Evolutionary conservation across 1,140 invertebrate species (phyloP).

Genomic region (Holcopasites calliopsidis): DNA sequence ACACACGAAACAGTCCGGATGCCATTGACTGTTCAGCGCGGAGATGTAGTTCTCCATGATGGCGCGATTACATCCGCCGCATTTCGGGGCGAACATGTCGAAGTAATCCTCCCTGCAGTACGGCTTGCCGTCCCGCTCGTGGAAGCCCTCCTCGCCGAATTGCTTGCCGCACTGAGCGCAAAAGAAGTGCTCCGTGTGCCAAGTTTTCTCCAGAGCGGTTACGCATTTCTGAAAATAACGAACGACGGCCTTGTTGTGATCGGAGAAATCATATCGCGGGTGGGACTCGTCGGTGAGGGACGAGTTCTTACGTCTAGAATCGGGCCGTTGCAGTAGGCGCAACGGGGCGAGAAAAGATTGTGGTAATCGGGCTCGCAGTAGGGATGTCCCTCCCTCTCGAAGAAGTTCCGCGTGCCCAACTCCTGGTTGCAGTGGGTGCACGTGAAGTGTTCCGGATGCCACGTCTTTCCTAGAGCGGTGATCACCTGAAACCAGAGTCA

Average conservation of each 20-base stretch:
- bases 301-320: slow-evolving; percentile 93
- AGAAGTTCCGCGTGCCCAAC: slow-evolving; percentile 98
- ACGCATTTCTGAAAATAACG: slow-evolving; percentile 94
- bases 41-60: slow-evolving; percentile 99
- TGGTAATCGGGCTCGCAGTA: slow-evolving; percentile 99
- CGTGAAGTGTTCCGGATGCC: slow-evolving; percentile 99
- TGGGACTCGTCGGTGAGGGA: background rate
- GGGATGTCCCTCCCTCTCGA: slow-evolving; percentile 96
- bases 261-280: background rate
- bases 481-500: slow-evolving; percentile 84
- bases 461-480: slow-evolving; percentile 98
- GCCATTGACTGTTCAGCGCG: slow-evolving; percentile 98
- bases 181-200: slow-evolving; percentile 99
- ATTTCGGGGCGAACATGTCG: slow-evolving; percentile 99
- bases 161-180: slow-evolving; percentile 98
- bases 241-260: background rate
- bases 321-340: slow-evolving; percentile 98
- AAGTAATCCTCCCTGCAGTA: slow-evolving; percentile 98
- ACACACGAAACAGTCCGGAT: slow-evolving; percentile 99
- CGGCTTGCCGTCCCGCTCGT: slow-evolving; percentile 95
- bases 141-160: slow-evolving; percentile 98
- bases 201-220: slow-evolving; percentile 98
- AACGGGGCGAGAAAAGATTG: slow-evolving; percentile 98
- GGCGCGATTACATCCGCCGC: slow-evolving; percentile 96
- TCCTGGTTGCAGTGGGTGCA: slow-evolving; percentile 98